These are phyloP conservation scores for Leptinotarsa haldemani DNA, from an alignment of 2,888 invertebrate species.

Conservation along the genomic window DNA sequence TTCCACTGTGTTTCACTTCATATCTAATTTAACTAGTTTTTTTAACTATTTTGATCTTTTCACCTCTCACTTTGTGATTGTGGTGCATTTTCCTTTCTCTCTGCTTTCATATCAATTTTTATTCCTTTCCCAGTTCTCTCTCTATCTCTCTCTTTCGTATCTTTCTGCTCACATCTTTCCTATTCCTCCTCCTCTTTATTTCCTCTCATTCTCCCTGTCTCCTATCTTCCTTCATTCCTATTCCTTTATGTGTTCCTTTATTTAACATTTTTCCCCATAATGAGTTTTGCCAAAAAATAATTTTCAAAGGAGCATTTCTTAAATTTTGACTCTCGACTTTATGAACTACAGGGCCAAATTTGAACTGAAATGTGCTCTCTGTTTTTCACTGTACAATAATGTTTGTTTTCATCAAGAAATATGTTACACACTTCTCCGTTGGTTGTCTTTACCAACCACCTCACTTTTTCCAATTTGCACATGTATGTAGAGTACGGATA, in stretches of 20 bases:
- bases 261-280: not conserved
- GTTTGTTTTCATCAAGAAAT: not conserved
- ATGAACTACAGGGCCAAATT: not conserved
- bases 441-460: not conserved
- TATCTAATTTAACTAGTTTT: too few species aligned
- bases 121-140: too few species aligned
- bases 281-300: not conserved
- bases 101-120: too few species aligned
- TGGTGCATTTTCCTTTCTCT: too few species aligned
- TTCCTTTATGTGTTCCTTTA: not conserved
- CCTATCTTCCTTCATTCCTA: not conserved
- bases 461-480: not conserved
- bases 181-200: not conserved
- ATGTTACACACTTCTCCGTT: not conserved
- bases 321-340: not conserved
- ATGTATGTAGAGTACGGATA: constrained; percentile 30
- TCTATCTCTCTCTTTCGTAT: too few species aligned
- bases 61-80: too few species aligned
- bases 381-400: not conserved
- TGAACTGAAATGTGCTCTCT: not conserved
- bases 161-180: too few species aligned
- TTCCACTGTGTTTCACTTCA: too few species aligned
- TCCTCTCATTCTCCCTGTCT: not conserved
- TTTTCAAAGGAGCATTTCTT: not conserved
- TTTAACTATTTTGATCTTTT: too few species aligned